Conservation (phyloP, 2,113 vertebrate species). For the Bolborhynchus lineola region DNA sequence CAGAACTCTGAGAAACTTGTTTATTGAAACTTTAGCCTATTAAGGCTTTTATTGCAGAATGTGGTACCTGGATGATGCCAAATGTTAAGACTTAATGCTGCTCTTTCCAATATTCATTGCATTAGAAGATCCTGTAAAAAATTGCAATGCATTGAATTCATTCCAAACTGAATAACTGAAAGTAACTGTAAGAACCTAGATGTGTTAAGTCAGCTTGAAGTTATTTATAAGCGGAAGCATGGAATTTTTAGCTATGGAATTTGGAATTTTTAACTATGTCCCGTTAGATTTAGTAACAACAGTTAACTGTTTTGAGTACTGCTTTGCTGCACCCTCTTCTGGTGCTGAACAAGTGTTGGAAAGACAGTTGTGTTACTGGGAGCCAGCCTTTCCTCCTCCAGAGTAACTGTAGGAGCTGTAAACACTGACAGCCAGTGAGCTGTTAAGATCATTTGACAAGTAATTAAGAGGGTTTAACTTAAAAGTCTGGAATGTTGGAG, state of each 20-base stretch:
- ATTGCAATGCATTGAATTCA: background rate
- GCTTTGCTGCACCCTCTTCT: background rate
- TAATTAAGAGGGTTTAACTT: background rate
- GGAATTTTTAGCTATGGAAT: background rate
- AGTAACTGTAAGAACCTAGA: background rate
- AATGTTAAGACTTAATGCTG: background rate
- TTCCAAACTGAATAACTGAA: background rate
- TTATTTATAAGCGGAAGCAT: background rate
- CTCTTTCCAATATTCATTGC: background rate
- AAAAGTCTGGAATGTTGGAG: background rate
- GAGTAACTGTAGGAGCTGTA: background rate
- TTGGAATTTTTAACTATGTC: background rate
- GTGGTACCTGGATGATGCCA: background rate
- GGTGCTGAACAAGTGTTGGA: background rate
- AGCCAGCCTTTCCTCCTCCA: background rate
- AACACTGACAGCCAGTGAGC: background rate
- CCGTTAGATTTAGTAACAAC: background rate
- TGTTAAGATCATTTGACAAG: background rate
- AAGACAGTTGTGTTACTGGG: background rate
- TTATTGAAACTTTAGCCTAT: background rate
- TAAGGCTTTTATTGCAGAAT: background rate
- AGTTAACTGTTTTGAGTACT: background rate
- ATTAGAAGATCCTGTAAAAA: background rate
- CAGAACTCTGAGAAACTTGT: background rate
- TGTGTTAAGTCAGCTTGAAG: background rate